A percentile compares a stretch with the other conserved stretches of the same genome.
Conservation (phyloP, 2,797 vertebrate genomes). For the Rousettus madagascariensis region DNA sequence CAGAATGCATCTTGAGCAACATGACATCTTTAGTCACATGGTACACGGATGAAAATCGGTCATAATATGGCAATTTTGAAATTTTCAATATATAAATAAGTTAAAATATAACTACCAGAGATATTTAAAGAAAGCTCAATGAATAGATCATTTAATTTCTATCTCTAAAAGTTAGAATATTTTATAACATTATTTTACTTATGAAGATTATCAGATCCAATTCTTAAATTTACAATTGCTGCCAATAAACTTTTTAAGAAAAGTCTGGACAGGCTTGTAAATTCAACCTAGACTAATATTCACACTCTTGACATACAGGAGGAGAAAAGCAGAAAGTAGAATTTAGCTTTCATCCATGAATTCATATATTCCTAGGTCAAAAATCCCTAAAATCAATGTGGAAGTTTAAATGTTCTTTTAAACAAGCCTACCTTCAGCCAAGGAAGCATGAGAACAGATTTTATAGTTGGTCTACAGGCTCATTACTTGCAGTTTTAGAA, state of each 20-base stretch:
- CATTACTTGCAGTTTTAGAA: constrained; percentile 77
- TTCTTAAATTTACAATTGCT: constrained; percentile 37
- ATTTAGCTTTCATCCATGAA: constrained; percentile 43
- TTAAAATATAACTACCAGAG: constrained; percentile 29
- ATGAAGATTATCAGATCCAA: constrained; percentile 1
- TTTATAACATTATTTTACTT: constrained; percentile 40
- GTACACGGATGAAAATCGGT: constrained; percentile 42
- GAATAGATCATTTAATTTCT: constrained; percentile 5
- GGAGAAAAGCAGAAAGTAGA: constrained; percentile 69
- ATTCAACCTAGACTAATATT: constrained; percentile 50
- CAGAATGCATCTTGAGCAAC: not conserved
- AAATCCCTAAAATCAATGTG: constrained; percentile 52
- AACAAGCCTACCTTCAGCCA: constrained; percentile 77
- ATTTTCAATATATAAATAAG: not conserved
- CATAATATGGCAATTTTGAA: not conserved
- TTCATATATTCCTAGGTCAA: constrained; percentile 39
- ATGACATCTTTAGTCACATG: not conserved
- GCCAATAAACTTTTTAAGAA: constrained; percentile 65
- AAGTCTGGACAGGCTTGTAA: constrained; percentile 57
- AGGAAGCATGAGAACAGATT: constrained; percentile 79
- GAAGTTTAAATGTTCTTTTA: constrained; percentile 38
- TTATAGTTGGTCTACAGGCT: constrained; percentile 71
- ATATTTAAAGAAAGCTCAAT: constrained; percentile 34
- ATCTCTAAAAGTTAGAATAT: constrained; percentile 36
- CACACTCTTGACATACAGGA: constrained; percentile 55